phyloP scores from a whole-genome alignment of 2,113 vertebrate species.

The Eira barbara region DNA sequence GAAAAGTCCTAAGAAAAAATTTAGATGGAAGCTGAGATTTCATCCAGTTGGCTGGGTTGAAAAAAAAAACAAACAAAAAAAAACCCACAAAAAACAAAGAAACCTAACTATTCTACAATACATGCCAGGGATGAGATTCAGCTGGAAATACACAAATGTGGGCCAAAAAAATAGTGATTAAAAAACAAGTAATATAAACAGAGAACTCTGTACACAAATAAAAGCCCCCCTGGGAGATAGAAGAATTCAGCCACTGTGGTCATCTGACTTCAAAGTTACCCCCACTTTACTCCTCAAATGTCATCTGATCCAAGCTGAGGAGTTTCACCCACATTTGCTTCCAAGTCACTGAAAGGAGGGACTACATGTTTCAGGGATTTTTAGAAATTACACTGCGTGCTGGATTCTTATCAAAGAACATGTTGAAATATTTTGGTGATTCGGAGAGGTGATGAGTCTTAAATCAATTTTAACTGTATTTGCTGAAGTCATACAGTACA shows the following conservation, averaged over 20 bases:
- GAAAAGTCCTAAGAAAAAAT: neutral
- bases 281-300: neutral
- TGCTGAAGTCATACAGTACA: neutral
- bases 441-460: neutral
- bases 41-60: neutral
- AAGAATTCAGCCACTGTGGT: neutral
- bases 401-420: neutral
- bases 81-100: neutral
- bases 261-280: neutral
- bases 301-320: neutral
- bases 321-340: neutral
- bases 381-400: neutral
- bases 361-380: neutral
- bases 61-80: too few species aligned
- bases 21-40: neutral
- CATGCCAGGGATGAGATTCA: neutral
- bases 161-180: neutral
- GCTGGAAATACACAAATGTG: neutral
- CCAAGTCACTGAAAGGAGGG: neutral
- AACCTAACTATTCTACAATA: neutral
- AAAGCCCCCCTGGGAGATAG: neutral
- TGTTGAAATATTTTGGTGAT: neutral
- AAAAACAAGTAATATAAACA: neutral
- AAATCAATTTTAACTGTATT: neutral
- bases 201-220: neutral